Base-by-base conservation (phyloP, 2,113 vertebrate genomes). In the Gavia stellata region DNA sequence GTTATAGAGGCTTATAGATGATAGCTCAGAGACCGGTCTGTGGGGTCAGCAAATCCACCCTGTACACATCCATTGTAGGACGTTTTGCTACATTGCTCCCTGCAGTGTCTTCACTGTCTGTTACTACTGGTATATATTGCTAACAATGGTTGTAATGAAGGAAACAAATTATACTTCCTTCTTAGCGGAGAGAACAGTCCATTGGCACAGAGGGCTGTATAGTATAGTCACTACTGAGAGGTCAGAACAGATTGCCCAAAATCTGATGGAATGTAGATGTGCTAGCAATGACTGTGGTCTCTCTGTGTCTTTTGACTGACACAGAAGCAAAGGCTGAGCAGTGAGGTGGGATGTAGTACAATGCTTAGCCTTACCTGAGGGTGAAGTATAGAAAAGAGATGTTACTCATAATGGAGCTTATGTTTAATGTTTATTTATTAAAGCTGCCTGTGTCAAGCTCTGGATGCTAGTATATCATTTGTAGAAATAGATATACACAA, bases 101-200 rank as follows among this genome's bases (percentile, higher is more conserved):
- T 75, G 26, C 67, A 84, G 72, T 38, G 53, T 24, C 67, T 65
- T 94, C 50, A 25, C n/a, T 77, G 52, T 9, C 33, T 58, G 85
- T 36, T 67, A 12, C 52, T 62, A 87, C 80, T 87, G 55, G 16
- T 40, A 26, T 29, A 4, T 40, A 36, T 36, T 91, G 83, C 83
- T 73, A 15, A 80, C 68, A 73, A 61, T 45, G 33, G 45, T 34
- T 80, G 73, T 85, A 92, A 61, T 31, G 58, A 93, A 77, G 56
- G 88, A 94, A 86, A 71, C 34, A 94, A 92, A 94, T 96, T 23
- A 26, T 47, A 28, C 77, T 75, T 81, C 63, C 94, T 34, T 73
- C 77, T 75, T 84, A 38, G 85, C 63, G 70, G 55, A 47, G 53
- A 81, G 40, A 47, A 55, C 9, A 19, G 38, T 38, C 94, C 77